Base-by-base conservation (phyloP, 2,797 vertebrate genomes). In the Gambelia wislizenii region DNA sequence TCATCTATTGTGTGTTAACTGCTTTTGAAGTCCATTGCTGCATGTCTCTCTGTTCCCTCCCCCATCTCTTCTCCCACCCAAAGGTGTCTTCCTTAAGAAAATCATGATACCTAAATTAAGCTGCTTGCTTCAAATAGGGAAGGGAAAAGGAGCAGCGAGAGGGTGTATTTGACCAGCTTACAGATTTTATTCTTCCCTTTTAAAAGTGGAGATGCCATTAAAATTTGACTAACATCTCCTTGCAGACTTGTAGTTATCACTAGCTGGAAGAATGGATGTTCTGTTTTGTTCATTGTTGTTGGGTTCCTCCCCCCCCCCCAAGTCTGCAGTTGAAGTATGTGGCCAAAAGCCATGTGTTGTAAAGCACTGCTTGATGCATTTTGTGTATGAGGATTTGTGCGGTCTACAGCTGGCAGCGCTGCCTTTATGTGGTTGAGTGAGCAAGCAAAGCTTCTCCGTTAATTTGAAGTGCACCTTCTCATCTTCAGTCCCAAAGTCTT, bases 11-110 rank as follows among this genome's bases (percentile, higher is more conserved):
- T 92, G 91, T 92, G 64, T 67, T 33, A 85, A 93, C 85, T 67
- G 87, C 96, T 91, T 92, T 93, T 87, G 77, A 92, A 94, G 84
- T 94, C 93, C 92, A 89, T 70, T 72, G 42, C 92, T 94, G 92
- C 90, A 91, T 84, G 83, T 94, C 89, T 95, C 93, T 92, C 42
- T 86, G 85, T 74, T 49, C 14, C 12, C 22, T 3, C 56, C 74
- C 39, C 18, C 18, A 13, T 10, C 12, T 25, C 72, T 27, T 30
- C 25, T 7, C 69, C 75, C 1, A 25, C 0, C 4, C 0, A 39
- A 83, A 42, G 83, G n/a, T 42, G 86, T 86, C 87, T 94, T 91
- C 83, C 59, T 77, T 94, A 94, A 83, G 79, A 54, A 92, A 93
- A 72, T 90, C 91, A 87, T 74, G 47, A 89, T 91, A 77, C 77